Conservation (phyloP, 2,888 invertebrate species). For the Aspidapion aeneum region DNA sequence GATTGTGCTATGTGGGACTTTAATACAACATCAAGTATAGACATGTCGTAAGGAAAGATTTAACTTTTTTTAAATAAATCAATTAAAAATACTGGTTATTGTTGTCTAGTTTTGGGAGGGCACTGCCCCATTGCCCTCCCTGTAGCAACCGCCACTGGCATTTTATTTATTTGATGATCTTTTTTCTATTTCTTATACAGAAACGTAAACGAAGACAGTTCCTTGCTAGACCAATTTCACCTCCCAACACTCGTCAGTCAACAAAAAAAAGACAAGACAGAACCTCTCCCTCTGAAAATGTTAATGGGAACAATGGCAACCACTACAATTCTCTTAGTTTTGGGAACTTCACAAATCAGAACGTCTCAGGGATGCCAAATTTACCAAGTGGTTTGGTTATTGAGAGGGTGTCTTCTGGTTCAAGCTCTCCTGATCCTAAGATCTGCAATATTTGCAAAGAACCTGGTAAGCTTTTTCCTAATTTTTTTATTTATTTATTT, state of each 20-base stretch:
- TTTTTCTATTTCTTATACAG: too few species aligned
- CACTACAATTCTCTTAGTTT: not conserved
- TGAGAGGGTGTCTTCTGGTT: slow-evolving; percentile 49
- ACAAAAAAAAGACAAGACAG: slow-evolving; percentile 41
- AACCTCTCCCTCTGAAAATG: slow-evolving; percentile 29
- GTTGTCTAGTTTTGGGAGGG: too few species aligned
- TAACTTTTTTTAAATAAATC: too few species aligned
- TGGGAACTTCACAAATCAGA: not conserved
- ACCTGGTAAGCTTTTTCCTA: slow-evolving; percentile 44
- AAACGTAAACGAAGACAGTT: slow-evolving; percentile 51
- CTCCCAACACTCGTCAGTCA: slow-evolving; percentile 52
- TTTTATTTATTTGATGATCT: too few species aligned
- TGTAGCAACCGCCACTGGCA: too few species aligned
- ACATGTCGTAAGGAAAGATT: too few species aligned
- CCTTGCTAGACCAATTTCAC: slow-evolving; percentile 49
- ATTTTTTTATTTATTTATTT: not conserved
- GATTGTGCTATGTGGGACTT: too few species aligned
- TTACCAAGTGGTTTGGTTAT: slow-evolving; percentile 54
- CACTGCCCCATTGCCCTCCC: too few species aligned
- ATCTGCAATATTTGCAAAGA: slow-evolving; percentile 50
- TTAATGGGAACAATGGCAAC: not conserved
- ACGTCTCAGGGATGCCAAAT: slow-evolving; percentile 44
- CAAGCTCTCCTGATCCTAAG: slow-evolving; percentile 41
- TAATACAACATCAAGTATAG: too few species aligned
- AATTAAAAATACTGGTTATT: too few species aligned